Percentiles rank a stretch among this genome's conserved stretches.
phyloP scores from a whole-genome alignment of 92 coral and sea anemone species.

The Blastomussa wellsi region DNA sequence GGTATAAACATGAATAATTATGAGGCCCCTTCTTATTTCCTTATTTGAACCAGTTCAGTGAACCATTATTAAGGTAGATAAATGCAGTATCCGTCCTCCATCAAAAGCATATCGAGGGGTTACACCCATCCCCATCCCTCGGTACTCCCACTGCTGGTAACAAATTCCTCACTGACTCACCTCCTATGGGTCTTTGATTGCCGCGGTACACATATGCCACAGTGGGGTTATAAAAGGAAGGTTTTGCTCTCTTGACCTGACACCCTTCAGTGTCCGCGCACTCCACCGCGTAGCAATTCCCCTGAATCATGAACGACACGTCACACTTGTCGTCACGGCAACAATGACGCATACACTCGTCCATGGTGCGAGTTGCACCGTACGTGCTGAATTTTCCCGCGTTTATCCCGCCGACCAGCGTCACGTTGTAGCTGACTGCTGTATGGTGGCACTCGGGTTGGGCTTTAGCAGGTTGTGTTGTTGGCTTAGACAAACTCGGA shows the following conservation, averaged over 20 bases:
- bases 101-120: no score
- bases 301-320: constrained; percentile 91
- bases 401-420: constrained; percentile 86
- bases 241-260: constrained; percentile 82
- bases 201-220: constrained; percentile 88
- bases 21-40: no score
- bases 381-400: constrained; percentile 92
- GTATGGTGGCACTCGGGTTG: constrained; percentile 76
- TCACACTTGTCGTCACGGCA: constrained; percentile 92
- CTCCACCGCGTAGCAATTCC: constrained; percentile 84
- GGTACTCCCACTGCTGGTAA: not conserved
- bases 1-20: no score
- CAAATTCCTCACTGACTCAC: constrained; percentile 47
- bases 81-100: no score
- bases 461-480: constrained; percentile 23
- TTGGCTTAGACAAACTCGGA: not conserved
- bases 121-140: no score
- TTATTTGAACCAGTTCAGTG: no score
- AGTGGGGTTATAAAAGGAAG: constrained; percentile 82
- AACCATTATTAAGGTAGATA: no score
- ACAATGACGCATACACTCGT: constrained; percentile 89
- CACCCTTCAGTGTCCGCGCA: constrained; percentile 75
- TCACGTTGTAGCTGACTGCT: constrained; percentile 77
- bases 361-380: constrained; percentile 69
- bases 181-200: constrained; percentile 68